Evolutionary conservation across 2,113 vertebrate genomes (phyloP).

Genomic region (Promerops cafer): DNA sequence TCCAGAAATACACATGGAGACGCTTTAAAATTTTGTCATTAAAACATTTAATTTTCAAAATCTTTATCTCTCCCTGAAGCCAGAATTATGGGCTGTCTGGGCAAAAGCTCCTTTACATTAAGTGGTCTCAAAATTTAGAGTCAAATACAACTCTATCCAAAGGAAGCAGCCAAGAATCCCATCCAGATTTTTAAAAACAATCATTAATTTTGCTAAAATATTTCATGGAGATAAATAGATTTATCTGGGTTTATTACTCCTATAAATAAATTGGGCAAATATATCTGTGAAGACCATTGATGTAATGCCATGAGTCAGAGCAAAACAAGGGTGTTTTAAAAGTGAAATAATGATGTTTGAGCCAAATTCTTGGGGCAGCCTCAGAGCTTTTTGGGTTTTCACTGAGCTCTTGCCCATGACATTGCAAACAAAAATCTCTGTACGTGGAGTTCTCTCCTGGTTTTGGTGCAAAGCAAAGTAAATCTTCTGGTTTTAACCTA

Average conservation of each 20-base stretch:
- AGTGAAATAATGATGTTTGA: background rate
- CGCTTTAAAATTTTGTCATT: background rate
- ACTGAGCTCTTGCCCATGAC: background rate
- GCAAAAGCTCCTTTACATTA: background rate
- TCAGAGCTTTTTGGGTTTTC: background rate
- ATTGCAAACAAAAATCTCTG: background rate
- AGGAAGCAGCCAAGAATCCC: background rate
- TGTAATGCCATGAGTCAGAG: background rate
- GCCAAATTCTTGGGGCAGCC: background rate
- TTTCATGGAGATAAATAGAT: background rate
- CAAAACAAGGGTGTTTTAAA: background rate
- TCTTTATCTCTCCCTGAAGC: background rate
- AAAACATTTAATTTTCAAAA: background rate
- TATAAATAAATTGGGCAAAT: background rate
- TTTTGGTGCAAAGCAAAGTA: constrained; percentile 68
- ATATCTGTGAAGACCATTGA: background rate
- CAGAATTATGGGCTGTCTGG: background rate
- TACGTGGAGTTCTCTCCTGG: background rate
- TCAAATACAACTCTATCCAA: background rate
- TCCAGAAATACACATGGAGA: background rate
- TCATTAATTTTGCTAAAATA: background rate
- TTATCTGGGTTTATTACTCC: background rate
- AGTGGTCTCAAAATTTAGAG: background rate
- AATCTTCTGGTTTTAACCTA: constrained; percentile 65
- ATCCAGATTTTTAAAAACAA: background rate